A percentile compares a stretch with the other conserved stretches of the same genome.
phyloP scores from a whole-genome alignment of 2,797 vertebrate genomes.

The Eleutherodactylus coqui region DNA sequence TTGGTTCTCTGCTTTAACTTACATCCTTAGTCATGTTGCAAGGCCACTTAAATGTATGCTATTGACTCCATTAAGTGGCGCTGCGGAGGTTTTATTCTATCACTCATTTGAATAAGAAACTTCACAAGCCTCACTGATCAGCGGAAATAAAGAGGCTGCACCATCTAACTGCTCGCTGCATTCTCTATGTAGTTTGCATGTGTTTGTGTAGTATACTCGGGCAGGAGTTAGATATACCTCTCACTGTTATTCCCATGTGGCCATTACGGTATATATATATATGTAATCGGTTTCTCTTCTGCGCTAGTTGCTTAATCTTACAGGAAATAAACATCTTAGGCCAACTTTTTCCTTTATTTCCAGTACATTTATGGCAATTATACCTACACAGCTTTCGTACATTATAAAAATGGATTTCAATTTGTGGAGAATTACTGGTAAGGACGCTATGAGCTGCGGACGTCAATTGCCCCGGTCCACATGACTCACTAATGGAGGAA shows the following conservation, averaged over 20 bases:
- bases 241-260: too few species aligned
- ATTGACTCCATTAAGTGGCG: too few species aligned
- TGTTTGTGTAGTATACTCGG: neutral
- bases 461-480: neutral
- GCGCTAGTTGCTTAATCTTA: neutral
- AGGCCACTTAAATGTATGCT: too few species aligned
- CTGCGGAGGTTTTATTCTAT: too few species aligned
- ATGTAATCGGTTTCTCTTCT: neutral
- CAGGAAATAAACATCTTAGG: neutral
- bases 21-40: too few species aligned
- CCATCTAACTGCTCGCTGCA: too few species aligned
- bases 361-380: neutral
- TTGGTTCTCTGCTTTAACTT: too few species aligned
- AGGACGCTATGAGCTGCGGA: neutral
- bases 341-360: neutral
- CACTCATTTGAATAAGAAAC: too few species aligned
- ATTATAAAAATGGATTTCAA: neutral
- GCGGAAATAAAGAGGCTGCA: too few species aligned
- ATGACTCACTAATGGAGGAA: constrained; percentile 6
- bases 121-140: too few species aligned
- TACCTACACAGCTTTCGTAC: neutral
- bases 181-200: neutral
- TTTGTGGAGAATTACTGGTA: neutral
- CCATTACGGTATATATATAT: too few species aligned
- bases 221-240: neutral